Base-by-base conservation (phyloP, 1,140 invertebrate genomes). In the Ceratosolen solmsi region DNA sequence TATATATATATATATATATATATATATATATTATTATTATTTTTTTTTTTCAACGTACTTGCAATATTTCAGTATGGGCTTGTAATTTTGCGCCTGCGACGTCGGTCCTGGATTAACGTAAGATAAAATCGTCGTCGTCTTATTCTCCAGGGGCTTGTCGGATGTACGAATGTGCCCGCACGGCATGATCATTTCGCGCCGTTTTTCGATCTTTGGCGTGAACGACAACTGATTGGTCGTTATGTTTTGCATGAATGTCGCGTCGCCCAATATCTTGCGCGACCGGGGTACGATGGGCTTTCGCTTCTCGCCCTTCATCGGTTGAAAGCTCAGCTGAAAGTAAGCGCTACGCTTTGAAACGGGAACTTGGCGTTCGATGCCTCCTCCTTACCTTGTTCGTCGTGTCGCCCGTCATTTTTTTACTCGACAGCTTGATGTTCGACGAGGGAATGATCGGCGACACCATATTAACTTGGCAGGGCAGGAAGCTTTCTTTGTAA, bases 151-250 rank as follows among this genome's bases (percentile, higher is more conserved):
- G 0, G 92, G 92, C 81, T 87, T 85, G 54, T 91, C 85, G 0
- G 88, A 86, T 5, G 86, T 88, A 51, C 84, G 89, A n/a, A 93
- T 88, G 83, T 92, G 91, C 11, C 87, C 83, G 7, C 86, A 86
- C 0, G 92, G 93, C 46, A 90, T 73, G 4, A 92, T 85, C 1
- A 86, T 83, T 17, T 88, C 83, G 0, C 89, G 83, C 71, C 87
- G 89, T 13, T 90, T 89, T 46, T 90, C 88, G 0, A 92, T 92
- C 89, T 95, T 95, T 0, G 93, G 91, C 15, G 94, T 93, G 85
- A 93, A 96, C 87, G 95, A 94, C 84, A 94, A 92, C 71, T 94
- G 93, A 83, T 93, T 93, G 1, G 95, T 95, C 0, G 95, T 95
- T 82, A 94, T 90, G 60, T 93, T 93, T 87, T 95, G 94, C 92